phyloP scores from a whole-genome alignment of 2,113 vertebrate genomes.

The Tonatia bakeri region DNA sequence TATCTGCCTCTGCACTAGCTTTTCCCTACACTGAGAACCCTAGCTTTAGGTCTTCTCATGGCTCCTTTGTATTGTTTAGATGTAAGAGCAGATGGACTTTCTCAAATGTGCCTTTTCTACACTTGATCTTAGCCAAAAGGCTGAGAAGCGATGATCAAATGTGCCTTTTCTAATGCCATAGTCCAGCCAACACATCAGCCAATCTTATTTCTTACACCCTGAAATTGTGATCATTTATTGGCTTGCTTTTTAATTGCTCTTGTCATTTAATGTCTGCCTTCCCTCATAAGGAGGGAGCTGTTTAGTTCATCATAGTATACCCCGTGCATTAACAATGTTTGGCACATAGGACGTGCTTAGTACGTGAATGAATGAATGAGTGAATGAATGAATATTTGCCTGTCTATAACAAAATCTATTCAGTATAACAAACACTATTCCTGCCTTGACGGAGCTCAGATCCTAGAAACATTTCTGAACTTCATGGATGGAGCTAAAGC shows the following conservation, averaged over 20 bases:
- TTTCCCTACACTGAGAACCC: not conserved
- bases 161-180: not conserved
- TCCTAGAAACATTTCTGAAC: conserved; percentile 5
- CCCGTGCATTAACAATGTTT: not conserved
- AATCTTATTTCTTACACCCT: not conserved
- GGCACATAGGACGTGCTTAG: not conserved
- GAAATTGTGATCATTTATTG: not conserved
- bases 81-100: not conserved
- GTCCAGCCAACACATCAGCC: not conserved
- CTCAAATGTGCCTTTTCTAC: not conserved
- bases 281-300: not conserved
- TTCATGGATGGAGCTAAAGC: not conserved
- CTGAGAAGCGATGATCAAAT: no score
- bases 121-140: no score
- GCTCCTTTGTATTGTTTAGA: not conserved
- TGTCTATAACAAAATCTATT: not conserved
- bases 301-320: not conserved
- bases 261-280: not conserved
- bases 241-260: not conserved
- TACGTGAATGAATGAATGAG: not conserved
- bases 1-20: not conserved
- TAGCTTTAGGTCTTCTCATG: not conserved
- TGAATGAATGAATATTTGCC: not conserved
- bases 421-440: not conserved
- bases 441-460: not conserved